Conservation (phyloP, 2,113 vertebrate species). For the Hyperopisus bebe region DNA sequence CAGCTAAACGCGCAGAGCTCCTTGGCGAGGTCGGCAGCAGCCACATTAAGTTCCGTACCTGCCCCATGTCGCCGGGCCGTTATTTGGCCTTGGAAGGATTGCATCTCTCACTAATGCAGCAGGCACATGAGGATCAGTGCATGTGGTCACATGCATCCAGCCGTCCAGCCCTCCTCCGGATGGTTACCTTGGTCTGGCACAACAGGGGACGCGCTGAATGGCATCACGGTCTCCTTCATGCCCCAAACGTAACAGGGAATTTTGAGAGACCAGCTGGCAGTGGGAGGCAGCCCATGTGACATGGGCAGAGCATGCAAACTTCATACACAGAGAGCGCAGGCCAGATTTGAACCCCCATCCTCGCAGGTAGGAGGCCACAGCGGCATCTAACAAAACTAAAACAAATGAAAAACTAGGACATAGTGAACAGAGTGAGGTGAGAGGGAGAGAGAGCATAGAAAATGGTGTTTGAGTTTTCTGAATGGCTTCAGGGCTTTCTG, state of each 20-base stretch:
- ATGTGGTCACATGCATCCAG: neutral
- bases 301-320: neutral
- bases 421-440: neutral
- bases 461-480: neutral
- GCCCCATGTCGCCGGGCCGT: neutral
- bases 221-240: neutral
- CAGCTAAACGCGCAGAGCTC: neutral
- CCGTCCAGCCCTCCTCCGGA: neutral
- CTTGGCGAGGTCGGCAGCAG: neutral
- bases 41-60: neutral
- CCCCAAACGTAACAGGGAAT: neutral
- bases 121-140: neutral
- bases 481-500: constrained; percentile 3
- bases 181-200: neutral
- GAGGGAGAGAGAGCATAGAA: neutral
- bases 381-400: neutral
- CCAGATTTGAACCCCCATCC: neutral
- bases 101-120: neutral
- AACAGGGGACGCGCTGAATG: neutral
- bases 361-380: neutral
- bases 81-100: neutral
- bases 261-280: neutral
- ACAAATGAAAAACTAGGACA: neutral
- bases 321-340: neutral
- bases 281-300: neutral